Base-by-base conservation (phyloP, 2,113 vertebrate genomes). In the Laticauda laticaudata region DNA sequence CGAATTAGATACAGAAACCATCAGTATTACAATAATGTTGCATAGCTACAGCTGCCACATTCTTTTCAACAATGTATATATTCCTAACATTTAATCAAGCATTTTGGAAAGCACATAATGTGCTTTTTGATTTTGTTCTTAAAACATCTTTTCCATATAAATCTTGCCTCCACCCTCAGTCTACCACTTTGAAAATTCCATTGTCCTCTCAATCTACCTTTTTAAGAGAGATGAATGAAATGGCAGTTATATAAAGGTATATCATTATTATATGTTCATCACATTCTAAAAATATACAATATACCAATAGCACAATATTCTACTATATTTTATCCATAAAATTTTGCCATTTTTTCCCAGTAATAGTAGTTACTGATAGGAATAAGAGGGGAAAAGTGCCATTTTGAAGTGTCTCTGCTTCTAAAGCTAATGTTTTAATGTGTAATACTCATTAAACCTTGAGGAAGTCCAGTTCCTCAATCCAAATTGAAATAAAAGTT, bases 191-290 rank as follows among this genome's bases (percentile, higher is more conserved):
- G 1, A 21, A 45, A 88, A 23, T 34, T 95, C 57, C 86, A 75
- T 54, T 92, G 45, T 61, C 57, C 34, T 81, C 89, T 59, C 91
- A 61, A 53, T 43, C 9, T 51, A 87, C n/a, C 90, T 55, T 54
- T 93, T 88, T 91, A 34, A 64, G 88, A 34, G 39, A 43, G 90
- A 48, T 54, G 93, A 94, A 64, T 81, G 81, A 93, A 55, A 91
- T 92, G 55, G 87, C 59, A 90, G 57, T 43, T 87, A 57, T 23
- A 87, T 24, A 57, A 75, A 93, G 7, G 0, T 43, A 88, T 91
- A 87, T 87, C 95, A 91, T 93, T 87, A 94, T 94, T 95, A 57
- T 87, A 29, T 88, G 56, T 75, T 92, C 86, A 21, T 12, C 64
- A 94, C 56, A 88, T 92, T 45, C 55, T 90, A 94, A 92, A 93